Base-by-base conservation (phyloP, 2,113 vertebrate genomes). In the Pycnonotus jocosus region DNA sequence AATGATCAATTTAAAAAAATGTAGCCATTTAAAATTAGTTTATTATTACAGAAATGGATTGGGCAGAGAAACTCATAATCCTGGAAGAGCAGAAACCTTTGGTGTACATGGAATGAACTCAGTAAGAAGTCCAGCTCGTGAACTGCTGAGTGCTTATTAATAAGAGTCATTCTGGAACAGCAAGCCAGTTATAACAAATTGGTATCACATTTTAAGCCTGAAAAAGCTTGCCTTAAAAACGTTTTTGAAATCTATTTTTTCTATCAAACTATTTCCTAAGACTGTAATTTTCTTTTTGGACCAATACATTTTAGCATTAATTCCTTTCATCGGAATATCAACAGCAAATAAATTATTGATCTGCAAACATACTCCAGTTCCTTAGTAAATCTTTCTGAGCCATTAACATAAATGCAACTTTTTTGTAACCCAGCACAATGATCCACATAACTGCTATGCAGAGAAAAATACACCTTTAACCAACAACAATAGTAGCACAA, bases 171-270 rank as follows among this genome's bases (percentile, higher is more conserved):
- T 62, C 79, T 78, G 68, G 66, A 93, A 44, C 33, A 94, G 33
- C 56, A 88, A 74, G 61, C 51, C 92, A 92, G 89, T 74, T 86
- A 81, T 71, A 92, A 91, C 35, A 91, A 92, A 81, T 50, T 37
- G 54, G 54, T 76, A 33, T 22, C 83, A 61, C 38, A 82, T 72
- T 83, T 78, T 62, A 66, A 91, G 31, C 47, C 61, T 79, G 19
- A 81, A 94, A 91, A 91, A 57, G 9, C 13, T 70, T 60, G 72
- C 65, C 66, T 86, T n/a, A 89, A 84, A 90, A 90, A 70, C 1
- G 3, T 14, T 81, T 83, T 27, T 42, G 30, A 78, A 85, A 92
- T 51, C 61, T 6, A 6, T 83, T 13, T 57, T 65, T 92, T 74
- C 60, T 74, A 84, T 86, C 50, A 58, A 86, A 70, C 23, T 30